Base-by-base conservation (phyloP, 2,113 vertebrate genomes). In the Rhea pennata region DNA sequence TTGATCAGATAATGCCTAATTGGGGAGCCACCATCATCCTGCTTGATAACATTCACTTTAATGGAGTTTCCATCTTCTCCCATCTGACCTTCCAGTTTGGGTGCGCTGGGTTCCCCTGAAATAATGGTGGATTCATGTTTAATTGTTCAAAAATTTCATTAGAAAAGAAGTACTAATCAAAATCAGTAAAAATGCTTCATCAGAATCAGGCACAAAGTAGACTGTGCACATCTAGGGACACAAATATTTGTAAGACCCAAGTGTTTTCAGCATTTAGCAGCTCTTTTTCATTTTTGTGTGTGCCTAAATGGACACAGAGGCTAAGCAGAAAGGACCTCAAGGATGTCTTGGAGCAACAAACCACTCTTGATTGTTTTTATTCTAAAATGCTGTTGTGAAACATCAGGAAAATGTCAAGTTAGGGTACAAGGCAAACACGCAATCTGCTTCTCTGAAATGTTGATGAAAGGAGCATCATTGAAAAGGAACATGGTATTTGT, bases 21-120 rank as follows among this genome's bases (percentile, higher is more conserved):
- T 11, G 99, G 99, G 22, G 99, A 99, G 74, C 99, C 99, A 2
- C 99, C 99, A 5, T 99, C 99, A 9, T 99, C 99, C 97, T 99
- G 99, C 97, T 99, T 99, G 97, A 98, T 98, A 22, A 98, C 92
- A 51, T 98, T 98, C 88, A 99, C 98, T 93, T 98, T 99, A 51
- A 99, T 97, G 58, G 98, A 98, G 97, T 99, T 99, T 19, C 99
- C 99, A 39, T 99, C 99, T 53, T 98, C 98, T 91, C 98, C 98
- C 96, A 99, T 97, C 51, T 97, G 96, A 14, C 98, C 99, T 95
- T 99, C 98, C 26, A 99, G 97, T 91, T 99, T 99, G 50, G 99
- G 99, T 50, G 99, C 98, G 8, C 98, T 99, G 90, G 99, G 99
- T 97, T 99, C 99, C 88, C 99, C 99, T 99, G 96, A 77, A 98